Evolutionary conservation across 2,888 invertebrate species (phyloP).

Genomic region (Synanthedon formicaeformis): DNA sequence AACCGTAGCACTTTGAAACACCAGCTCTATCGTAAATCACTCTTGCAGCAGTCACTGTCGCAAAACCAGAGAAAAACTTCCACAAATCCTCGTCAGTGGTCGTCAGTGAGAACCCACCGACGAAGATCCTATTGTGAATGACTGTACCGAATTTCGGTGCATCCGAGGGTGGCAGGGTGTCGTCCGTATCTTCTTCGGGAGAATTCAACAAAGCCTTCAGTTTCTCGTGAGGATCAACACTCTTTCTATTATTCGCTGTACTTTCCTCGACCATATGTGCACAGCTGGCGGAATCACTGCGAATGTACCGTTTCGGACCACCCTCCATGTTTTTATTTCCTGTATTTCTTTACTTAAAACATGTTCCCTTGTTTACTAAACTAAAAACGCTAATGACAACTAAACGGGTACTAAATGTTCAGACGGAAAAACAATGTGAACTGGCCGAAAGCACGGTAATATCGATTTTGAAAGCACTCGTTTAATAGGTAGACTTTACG

Average conservation of each 20-base stretch:
- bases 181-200: slow-evolving; percentile 57
- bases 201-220: slow-evolving; percentile 56
- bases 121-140: slow-evolving; percentile 95
- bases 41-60: slow-evolving; percentile 91
- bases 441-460: slow-evolving; percentile 27
- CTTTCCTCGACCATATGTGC: slow-evolving; percentile 63
- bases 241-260: slow-evolving; percentile 46
- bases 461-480: slow-evolving; percentile 19
- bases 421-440: slow-evolving; percentile 38
- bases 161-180: slow-evolving; percentile 53
- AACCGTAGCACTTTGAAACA: slow-evolving; percentile 93
- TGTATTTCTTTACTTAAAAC: slow-evolving; percentile 37
- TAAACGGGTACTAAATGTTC: slow-evolving; percentile 42
- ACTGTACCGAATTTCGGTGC: slow-evolving; percentile 81
- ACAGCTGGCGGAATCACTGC: slow-evolving; percentile 62
- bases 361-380: slow-evolving; percentile 66
- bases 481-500: not conserved
- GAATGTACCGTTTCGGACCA: slow-evolving; percentile 54
- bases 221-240: slow-evolving; percentile 57
- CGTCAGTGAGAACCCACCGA: slow-evolving; percentile 94
- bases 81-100: slow-evolving; percentile 93
- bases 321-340: slow-evolving; percentile 42
- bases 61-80: slow-evolving; percentile 90
- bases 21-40: slow-evolving; percentile 96
- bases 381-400: slow-evolving; percentile 49